A percentile compares a stretch with the other conserved stretches of the same genome.
These are phyloP conservation scores for Ascaphus truei DNA, from an alignment of 2,113 vertebrate genomes.

Conservation along the genomic window DNA sequence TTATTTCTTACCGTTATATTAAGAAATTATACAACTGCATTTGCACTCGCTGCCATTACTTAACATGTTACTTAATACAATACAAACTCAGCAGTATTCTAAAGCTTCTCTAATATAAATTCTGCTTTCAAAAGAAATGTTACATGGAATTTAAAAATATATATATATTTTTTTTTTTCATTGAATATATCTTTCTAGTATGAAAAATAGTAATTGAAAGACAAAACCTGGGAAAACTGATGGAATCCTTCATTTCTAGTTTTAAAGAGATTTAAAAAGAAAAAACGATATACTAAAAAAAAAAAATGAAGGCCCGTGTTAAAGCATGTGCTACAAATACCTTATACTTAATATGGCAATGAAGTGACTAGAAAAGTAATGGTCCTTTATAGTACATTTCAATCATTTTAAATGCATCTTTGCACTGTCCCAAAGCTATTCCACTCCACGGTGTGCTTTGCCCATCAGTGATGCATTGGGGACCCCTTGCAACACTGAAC, in stretches of 20 bases:
- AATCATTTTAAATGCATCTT: no score
- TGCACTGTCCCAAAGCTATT: no score
- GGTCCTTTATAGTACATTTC: no score
- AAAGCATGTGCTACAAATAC: neutral
- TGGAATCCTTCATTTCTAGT: neutral
- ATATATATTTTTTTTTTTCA: conserved; percentile 18
- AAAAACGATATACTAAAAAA: neutral
- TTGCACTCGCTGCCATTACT: no score
- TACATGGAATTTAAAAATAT: conserved; percentile 11
- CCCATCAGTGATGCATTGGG: no score
- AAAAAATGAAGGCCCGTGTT: neutral
- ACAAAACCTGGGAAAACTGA: neutral
- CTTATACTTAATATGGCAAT: neutral
- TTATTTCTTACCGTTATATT: neutral
- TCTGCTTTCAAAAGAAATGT: neutral
- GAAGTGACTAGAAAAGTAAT: no score
- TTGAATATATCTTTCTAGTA: conserved; percentile 13
- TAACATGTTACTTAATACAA: neutral
- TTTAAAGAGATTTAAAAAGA: conserved; percentile 9
- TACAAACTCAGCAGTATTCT: neutral
- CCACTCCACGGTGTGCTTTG: no score
- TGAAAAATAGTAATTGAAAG: conserved; percentile 23
- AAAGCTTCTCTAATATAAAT: conserved; percentile 17
- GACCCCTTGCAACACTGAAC: no score
- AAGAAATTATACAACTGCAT: no score